Percentiles rank a stretch among this genome's conserved stretches.
These are phyloP conservation scores for Pseudococcus viburni DNA, from an alignment of 2,888 invertebrate species.

Conservation along the genomic window DNA sequence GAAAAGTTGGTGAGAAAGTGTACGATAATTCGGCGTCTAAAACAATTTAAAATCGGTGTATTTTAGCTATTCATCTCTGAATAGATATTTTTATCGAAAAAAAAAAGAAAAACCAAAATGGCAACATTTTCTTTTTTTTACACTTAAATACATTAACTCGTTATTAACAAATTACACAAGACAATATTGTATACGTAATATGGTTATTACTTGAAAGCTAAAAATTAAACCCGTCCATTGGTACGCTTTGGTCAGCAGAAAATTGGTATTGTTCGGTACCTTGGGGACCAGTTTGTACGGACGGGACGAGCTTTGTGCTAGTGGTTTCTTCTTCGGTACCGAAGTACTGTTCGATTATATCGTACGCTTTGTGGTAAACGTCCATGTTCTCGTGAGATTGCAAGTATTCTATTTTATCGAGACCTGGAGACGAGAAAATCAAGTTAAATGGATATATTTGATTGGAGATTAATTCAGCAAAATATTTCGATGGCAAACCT, in stretches of 20 bases:
- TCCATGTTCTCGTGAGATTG: conserved; percentile 98
- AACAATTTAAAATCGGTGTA: conserved; percentile 8
- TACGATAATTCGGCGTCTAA: not conserved
- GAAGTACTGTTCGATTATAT: conserved; percentile 96
- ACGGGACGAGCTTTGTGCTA: conserved; percentile 79
- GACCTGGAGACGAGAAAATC: conserved; percentile 75
- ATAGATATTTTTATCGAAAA: not conserved
- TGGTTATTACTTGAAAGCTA: conserved; percentile 71
- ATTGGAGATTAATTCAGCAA: conserved; percentile 66
- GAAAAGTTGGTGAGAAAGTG: not conserved
- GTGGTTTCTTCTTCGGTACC: conserved; percentile 90
- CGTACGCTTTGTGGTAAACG: conserved; percentile 96
- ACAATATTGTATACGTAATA: conserved; percentile 8
- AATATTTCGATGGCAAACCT: conserved; percentile 75
- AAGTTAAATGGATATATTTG: conserved; percentile 68
- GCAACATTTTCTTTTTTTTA: conserved; percentile 4
- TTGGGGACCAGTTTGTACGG: conserved; percentile 78
- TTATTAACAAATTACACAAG: conserved; percentile 29
- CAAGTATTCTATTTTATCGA: conserved; percentile 97
- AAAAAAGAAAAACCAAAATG: not conserved
- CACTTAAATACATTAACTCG: not conserved
- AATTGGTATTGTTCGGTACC: conserved; percentile 80
- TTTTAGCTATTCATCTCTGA: not conserved
- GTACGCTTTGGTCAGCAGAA: conserved; percentile 79
- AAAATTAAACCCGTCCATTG: conserved; percentile 87